phyloP scores from a whole-genome alignment of 2,888 invertebrate species.

The Leucophenga maculata region DNA sequence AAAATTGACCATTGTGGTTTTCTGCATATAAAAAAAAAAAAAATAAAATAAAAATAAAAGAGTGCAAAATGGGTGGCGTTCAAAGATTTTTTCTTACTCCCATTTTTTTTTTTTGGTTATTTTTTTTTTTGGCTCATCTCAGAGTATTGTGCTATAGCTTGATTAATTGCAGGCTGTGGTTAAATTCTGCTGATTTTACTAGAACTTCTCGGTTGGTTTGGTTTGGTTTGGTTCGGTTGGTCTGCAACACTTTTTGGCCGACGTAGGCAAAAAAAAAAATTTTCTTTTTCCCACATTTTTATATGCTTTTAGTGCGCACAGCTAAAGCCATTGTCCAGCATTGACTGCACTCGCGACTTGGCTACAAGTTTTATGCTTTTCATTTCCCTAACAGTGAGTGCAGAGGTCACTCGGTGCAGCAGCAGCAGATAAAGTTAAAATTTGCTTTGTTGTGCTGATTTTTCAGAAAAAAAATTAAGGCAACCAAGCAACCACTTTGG shows the following conservation, averaged over 20 bases:
- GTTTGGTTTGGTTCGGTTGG: conserved; percentile 33
- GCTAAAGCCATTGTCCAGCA: background rate
- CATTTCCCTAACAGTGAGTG: background rate
- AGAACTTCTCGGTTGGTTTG: conserved; percentile 29
- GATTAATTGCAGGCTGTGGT: conserved; percentile 58
- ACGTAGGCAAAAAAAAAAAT: conserved; percentile 53
- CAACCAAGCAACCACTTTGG: too few species aligned
- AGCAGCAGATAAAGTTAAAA: too few species aligned
- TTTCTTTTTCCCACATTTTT: conserved; percentile 18
- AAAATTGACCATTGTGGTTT: conserved; percentile 13
- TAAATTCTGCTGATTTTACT: conserved; percentile 51
- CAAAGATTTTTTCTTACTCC: conserved; percentile 5
- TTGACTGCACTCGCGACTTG: conserved; percentile 11
- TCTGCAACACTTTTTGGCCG: conserved; percentile 31
- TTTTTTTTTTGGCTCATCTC: conserved; percentile 21
- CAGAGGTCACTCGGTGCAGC: too few species aligned
- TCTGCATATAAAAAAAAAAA: background rate
- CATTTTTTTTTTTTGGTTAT: conserved; percentile 19
- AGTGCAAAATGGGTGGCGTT: background rate
- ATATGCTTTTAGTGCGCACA: background rate
- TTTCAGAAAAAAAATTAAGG: too few species aligned
- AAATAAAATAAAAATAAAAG: too few species aligned
- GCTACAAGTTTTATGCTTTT: conserved; percentile 16
- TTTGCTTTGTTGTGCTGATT: too few species aligned
- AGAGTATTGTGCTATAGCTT: conserved; percentile 44